phyloP scores from a whole-genome alignment of 2,113 vertebrate species.

The Sitta europaea region DNA sequence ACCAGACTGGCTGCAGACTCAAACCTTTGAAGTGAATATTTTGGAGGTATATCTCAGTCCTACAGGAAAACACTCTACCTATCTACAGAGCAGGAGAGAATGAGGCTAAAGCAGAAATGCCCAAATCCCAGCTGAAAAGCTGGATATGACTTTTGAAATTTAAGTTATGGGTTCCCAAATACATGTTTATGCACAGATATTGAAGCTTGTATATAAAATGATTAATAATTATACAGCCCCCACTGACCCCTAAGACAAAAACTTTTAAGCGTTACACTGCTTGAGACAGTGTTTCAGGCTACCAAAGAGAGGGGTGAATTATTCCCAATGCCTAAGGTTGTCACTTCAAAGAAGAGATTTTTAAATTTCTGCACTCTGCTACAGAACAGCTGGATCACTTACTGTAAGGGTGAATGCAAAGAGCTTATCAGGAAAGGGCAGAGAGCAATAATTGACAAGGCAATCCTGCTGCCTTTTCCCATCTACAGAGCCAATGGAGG shows the following conservation, averaged over 20 bases:
- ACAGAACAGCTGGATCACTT: not conserved
- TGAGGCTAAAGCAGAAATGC: not conserved
- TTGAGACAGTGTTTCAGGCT: not conserved
- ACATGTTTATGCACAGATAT: not conserved
- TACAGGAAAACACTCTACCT: not conserved
- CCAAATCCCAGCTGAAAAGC: not conserved
- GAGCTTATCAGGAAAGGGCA: not conserved
- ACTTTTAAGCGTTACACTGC: not conserved
- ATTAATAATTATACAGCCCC: not conserved
- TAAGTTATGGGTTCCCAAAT: not conserved
- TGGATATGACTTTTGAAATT: not conserved
- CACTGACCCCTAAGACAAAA: not conserved
- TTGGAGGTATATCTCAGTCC: not conserved
- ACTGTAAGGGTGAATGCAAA: not conserved
- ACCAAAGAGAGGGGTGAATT: not conserved
- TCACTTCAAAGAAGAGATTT: constrained; percentile 8
- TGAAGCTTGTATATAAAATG: not conserved
- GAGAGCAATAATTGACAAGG: not conserved
- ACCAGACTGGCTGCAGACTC: not conserved
- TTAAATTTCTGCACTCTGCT: not conserved
- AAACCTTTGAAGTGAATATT: not conserved
- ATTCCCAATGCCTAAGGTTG: not conserved
- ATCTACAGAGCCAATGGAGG: not conserved
- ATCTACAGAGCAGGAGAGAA: not conserved
- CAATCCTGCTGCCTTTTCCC: not conserved